Base-by-base conservation (phyloP, 35 echinoderm and acorn worm species). In the Holothuria glaberrima region DNA sequence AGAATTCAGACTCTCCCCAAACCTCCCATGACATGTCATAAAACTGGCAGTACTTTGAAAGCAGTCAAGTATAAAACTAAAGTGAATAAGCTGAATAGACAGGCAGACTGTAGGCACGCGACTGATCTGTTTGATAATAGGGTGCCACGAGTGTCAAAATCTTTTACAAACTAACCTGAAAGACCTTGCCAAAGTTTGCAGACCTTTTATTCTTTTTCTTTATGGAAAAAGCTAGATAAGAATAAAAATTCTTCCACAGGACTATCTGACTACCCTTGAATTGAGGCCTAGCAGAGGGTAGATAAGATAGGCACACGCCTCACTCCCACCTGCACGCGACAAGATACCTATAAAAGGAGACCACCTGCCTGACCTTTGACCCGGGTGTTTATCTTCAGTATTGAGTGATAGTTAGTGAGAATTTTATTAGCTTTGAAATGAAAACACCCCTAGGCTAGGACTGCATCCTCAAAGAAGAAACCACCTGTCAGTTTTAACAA, bases 331-430 rank as follows among this genome's bases (percentile, higher is more conserved):
- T 78, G 74, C 74, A 78, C 74, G 74, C 74, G 74, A 78, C 74
- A 50, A 48, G 19, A 41, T 22, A 48, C 13, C 71, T 41, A 75
- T 75, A 34, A 75, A 44, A 41, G n/a, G 66, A 54, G 71, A 24
- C 74, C 74, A 78, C 36, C 38, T 26, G 36, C 21, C 24, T 48
- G 74, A 78, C 74, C 74, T 78, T 48, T 78, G 74, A 78, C 74
- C 74, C 38, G 5, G 9, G 50, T 78, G 74, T 78, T 78, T 78
- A 78, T 48, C 21, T 26, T 48, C 24, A 78, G 20, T 14, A 78
- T 78, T 78, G 74, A 78, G 74, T 78, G 74, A 78, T 78, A 22
- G 74, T 44, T 48, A 78, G 74, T 78, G 27, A 78, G 74, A 78
- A 78, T 78, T 78, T 78, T 44, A 78, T 78, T 78, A 78, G 38